A percentile compares a stretch with the other conserved stretches of the same genome.
These are phyloP conservation scores for Procambarus virginalis DNA, from an alignment of 1,140 invertebrate genomes.

Conservation along the genomic window DNA sequence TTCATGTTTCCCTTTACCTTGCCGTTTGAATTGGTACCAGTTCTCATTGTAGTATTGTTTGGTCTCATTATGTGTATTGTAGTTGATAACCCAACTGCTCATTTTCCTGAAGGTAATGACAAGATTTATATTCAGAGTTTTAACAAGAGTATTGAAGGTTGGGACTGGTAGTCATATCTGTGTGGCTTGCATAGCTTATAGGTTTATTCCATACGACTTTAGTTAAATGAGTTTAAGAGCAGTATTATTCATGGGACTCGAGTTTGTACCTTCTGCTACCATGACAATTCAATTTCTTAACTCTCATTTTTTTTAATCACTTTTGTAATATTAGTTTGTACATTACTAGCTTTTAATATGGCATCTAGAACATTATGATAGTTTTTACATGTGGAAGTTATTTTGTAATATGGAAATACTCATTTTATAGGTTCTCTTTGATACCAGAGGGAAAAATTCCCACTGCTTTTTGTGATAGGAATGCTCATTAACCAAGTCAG, in stretches of 20 bases:
- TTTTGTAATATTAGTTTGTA: slow-evolving; percentile 69
- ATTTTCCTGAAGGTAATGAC: slow-evolving; percentile 55
- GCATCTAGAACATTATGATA: slow-evolving; percentile 68
- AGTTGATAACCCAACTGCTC: slow-evolving; percentile 42
- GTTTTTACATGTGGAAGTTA: slow-evolving; percentile 67
- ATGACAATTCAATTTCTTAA: slow-evolving; percentile 59
- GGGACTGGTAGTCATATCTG: slow-evolving; percentile 65
- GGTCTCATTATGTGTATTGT: slow-evolving; percentile 52
- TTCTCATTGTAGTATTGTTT: slow-evolving; percentile 55
- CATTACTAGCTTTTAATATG: slow-evolving; percentile 68
- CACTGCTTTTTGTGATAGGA: slow-evolving; percentile 68
- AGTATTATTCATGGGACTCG: slow-evolving; percentile 66
- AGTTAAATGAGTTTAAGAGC: slow-evolving; percentile 60
- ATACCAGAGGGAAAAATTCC: slow-evolving; percentile 65
- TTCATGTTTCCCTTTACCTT: slow-evolving; percentile 32
- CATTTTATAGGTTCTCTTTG: slow-evolving; percentile 69
- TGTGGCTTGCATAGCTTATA: slow-evolving; percentile 66
- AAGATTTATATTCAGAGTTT: slow-evolving; percentile 59
- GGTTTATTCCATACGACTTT: slow-evolving; percentile 57
- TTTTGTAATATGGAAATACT: slow-evolving; percentile 69
- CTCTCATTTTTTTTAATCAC: slow-evolving; percentile 55
- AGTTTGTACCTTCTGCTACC: slow-evolving; percentile 60
- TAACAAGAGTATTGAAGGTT: slow-evolving; percentile 54
- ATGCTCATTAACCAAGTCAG: slow-evolving; percentile 51
- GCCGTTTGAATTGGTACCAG: slow-evolving; percentile 55